phyloP scores from a whole-genome alignment of 1,140 invertebrate species.

The Drosophila novamexicana region DNA sequence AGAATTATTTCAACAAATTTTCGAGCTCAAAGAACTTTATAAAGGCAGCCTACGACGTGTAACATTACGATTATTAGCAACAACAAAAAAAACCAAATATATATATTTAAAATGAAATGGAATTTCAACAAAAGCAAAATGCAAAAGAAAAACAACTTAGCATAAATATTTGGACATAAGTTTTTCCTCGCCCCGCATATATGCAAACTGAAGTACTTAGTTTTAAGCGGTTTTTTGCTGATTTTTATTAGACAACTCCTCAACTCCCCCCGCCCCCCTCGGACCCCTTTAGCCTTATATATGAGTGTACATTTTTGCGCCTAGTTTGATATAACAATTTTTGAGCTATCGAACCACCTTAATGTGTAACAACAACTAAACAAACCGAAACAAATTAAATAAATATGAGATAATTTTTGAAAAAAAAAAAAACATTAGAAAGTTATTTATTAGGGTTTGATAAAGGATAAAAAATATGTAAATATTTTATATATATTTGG shows the following conservation, averaged over 20 bases:
- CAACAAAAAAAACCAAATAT: slow-evolving; percentile 37
- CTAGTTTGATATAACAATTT: slow-evolving; percentile 69
- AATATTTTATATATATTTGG: no score
- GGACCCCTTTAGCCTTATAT: slow-evolving; percentile 58
- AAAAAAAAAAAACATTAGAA: neutral
- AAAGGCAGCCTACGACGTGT: slow-evolving; percentile 60
- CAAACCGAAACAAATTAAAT: slow-evolving; percentile 64
- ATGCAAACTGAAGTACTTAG: slow-evolving; percentile 44
- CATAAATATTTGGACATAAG: slow-evolving; percentile 73
- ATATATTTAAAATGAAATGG: slow-evolving; percentile 60
- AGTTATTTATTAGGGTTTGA: no score
- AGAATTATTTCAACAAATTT: slow-evolving; percentile 62
- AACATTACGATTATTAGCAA: slow-evolving; percentile 52
- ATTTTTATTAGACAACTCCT: neutral
- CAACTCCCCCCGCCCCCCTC: neutral
- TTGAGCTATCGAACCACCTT: slow-evolving; percentile 80
- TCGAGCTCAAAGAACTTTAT: slow-evolving; percentile 61
- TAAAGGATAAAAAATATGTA: no score
- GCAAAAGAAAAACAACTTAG: slow-evolving; percentile 44
- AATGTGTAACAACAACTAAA: slow-evolving; percentile 71
- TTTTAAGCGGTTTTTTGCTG: slow-evolving; percentile 54
- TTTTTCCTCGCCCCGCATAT: slow-evolving; percentile 42
- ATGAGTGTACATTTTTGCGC: slow-evolving; percentile 43
- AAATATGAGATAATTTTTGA: slow-evolving; percentile 74
- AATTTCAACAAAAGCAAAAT: slow-evolving; percentile 62